These are phyloP conservation scores for Lepidocyrtoides sp. DNA, from an alignment of 2,888 invertebrate species.

Conservation along the genomic window DNA sequence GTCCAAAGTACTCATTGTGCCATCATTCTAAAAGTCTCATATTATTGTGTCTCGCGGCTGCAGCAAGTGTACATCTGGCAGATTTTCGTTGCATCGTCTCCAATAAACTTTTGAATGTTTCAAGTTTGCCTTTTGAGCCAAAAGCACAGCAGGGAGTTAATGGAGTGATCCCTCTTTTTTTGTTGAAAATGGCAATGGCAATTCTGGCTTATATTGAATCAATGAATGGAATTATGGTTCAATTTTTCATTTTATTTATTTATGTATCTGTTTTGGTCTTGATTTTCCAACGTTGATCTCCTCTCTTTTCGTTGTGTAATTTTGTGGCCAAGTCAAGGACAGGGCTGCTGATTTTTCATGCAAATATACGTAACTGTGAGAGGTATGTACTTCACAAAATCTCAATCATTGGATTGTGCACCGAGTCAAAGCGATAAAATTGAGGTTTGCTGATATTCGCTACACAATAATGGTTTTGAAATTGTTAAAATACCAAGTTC, in stretches of 20 bases:
- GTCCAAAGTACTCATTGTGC: conserved; percentile 28
- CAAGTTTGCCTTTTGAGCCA: conserved; percentile 38
- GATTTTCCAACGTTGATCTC: background rate
- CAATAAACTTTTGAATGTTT: no score
- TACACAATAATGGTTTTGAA: background rate
- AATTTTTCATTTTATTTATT: background rate
- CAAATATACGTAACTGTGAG: background rate
- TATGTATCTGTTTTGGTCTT: no score
- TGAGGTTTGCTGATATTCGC: background rate
- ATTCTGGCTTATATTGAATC: background rate
- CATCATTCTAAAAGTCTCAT: background rate
- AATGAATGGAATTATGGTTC: background rate
- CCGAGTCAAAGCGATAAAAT: background rate
- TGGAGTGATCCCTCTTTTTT: background rate
- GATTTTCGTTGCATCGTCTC: conserved; percentile 40
- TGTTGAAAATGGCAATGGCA: background rate
- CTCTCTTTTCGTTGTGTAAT: background rate
- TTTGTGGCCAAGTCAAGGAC: conserved; percentile 65
- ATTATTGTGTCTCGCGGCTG: no score
- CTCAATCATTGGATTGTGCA: background rate
- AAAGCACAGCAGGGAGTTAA: conserved; percentile 62
- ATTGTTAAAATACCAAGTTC: conserved; percentile 61
- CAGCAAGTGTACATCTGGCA: conserved; percentile 72
- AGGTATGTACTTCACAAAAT: background rate
- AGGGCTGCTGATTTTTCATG: background rate